Evolutionary conservation across 2,113 vertebrate species (phyloP).

Genomic region (Phrynocephalus versicolor): DNA sequence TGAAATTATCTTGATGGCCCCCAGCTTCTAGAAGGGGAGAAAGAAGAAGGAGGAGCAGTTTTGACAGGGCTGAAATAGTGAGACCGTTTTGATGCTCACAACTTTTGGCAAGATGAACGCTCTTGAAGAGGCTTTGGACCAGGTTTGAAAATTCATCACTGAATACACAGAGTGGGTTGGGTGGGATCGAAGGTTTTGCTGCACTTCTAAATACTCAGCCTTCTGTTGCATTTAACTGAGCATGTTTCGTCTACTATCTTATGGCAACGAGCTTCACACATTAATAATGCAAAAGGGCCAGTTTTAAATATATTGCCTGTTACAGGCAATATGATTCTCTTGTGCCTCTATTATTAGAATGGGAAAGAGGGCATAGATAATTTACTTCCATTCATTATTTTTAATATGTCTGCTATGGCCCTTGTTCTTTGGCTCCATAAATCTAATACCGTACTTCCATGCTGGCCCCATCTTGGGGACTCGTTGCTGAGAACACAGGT

Average conservation of each 20-base stretch:
- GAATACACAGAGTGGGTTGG: too few relatives aligned
- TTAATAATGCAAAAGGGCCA: background rate
- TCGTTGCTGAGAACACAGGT: background rate
- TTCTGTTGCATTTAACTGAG: background rate
- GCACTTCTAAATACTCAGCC: background rate
- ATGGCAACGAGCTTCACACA: background rate
- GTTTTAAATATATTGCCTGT: constrained; percentile 25
- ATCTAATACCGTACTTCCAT: constrained; percentile 30
- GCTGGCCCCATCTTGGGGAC: constrained; percentile 11
- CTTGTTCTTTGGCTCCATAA: background rate
- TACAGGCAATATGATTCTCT: background rate
- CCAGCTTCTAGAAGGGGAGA: too few relatives aligned
- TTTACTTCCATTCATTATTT: constrained; percentile 33
- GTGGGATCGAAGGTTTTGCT: fast-evolving
- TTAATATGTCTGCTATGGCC: constrained; percentile 19
- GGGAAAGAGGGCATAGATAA: background rate
- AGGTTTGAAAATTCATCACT: background rate
- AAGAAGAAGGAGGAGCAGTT: background rate
- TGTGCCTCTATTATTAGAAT: constrained; percentile 23
- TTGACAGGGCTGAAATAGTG: background rate
- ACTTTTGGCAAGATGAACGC: background rate
- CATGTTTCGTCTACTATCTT: background rate
- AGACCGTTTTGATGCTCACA: background rate
- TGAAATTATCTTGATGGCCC: too few relatives aligned
- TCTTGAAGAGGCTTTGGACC: too few relatives aligned